Percentiles rank a stretch among this genome's conserved stretches.
phyloP scores from a whole-genome alignment of 2,888 invertebrate species.

The Stegana nigrithorax region DNA sequence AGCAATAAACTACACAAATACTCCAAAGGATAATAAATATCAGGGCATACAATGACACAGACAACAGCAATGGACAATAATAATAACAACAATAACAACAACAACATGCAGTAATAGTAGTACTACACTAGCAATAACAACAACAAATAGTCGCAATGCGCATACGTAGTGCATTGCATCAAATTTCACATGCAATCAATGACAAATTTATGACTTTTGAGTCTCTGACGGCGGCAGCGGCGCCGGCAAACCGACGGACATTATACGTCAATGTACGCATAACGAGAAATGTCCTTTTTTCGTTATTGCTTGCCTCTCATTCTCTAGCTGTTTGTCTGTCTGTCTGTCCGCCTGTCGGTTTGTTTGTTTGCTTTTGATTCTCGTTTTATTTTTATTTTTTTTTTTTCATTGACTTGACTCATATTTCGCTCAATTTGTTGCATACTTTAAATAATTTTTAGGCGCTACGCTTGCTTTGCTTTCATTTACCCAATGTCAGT shows the following conservation, averaged over 20 bases:
- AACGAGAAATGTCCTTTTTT: too few species aligned
- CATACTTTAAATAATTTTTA: conserved; percentile 26
- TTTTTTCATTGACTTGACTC: conserved; percentile 31
- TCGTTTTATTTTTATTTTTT: background rate
- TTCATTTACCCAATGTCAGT: conserved; percentile 40
- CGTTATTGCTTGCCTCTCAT: too few species aligned
- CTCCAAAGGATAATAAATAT: conserved; percentile 35
- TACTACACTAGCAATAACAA: background rate
- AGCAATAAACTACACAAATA: conserved; percentile 48
- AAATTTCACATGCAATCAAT: conserved; percentile 60
- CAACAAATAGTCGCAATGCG: background rate
- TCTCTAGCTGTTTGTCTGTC: too few species aligned
- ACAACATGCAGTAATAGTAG: conserved; percentile 28
- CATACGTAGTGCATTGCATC: too few species aligned
- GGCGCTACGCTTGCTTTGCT: conserved; percentile 12
- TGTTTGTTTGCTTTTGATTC: background rate
- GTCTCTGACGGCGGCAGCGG: background rate
- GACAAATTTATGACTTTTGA: conserved; percentile 56
- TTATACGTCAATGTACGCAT: too few species aligned
- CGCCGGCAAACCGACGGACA: conserved; percentile 19
- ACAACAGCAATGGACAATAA: background rate
- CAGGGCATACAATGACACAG: conserved; percentile 21
- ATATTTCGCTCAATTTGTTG: conserved; percentile 59
- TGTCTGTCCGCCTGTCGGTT: background rate
- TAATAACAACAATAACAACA: conserved; percentile 6